A percentile compares a stretch with the other conserved stretches of the same genome.
Conservation (phyloP, 2,888 invertebrate genomes). For the Sycophila texana region DNA sequence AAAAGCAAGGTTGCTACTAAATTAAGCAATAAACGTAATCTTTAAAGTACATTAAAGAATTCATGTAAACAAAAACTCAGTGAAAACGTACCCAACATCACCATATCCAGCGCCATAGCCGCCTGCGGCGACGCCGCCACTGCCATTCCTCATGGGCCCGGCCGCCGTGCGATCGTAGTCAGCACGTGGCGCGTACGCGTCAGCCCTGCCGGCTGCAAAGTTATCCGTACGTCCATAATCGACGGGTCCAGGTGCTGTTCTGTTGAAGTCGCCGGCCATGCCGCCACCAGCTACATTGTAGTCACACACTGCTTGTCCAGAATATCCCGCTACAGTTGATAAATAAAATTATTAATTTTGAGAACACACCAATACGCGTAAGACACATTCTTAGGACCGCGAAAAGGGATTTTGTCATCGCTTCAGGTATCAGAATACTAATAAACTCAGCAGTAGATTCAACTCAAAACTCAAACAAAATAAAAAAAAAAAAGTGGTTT, state of each 20-base stretch:
- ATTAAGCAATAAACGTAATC: neutral
- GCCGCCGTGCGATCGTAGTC: conserved; percentile 72
- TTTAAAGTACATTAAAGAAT: too few species aligned
- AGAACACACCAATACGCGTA: too few species aligned
- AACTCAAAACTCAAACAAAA: too few species aligned
- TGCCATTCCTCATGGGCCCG: conserved; percentile 74
- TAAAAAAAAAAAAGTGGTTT: too few species aligned
- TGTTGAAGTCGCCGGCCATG: conserved; percentile 72
- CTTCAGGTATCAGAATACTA: too few species aligned
- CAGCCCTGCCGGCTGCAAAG: conserved; percentile 70
- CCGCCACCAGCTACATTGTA: conserved; percentile 68
- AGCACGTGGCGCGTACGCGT: conserved; percentile 71
- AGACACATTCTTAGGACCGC: too few species aligned
- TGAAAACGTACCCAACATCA: conserved; percentile 70
- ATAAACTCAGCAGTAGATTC: too few species aligned
- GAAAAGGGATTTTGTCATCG: too few species aligned
- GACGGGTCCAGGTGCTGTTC: conserved; percentile 71
- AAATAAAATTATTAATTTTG: too few species aligned
- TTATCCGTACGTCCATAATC: conserved; percentile 74
- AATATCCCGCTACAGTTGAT: conserved; percentile 37
- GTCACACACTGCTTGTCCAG: conserved; percentile 61
- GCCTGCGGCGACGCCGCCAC: conserved; percentile 69
- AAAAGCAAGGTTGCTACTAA: neutral
- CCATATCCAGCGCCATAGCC: conserved; percentile 73
- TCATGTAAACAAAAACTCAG: neutral